Conservation (phyloP, 2,797 vertebrate genomes). For the Discoglossus pictus region DNA sequence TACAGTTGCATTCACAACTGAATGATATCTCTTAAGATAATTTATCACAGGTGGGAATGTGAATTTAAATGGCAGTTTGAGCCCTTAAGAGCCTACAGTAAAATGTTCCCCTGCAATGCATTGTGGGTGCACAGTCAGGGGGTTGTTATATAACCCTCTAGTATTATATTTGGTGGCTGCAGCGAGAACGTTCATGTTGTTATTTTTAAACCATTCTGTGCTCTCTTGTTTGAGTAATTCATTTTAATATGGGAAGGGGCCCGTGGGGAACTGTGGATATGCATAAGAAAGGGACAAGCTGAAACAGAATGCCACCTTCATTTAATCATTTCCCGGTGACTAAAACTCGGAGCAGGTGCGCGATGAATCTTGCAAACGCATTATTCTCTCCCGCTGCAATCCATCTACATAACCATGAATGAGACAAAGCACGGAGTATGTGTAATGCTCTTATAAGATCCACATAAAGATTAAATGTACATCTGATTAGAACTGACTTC, state of each 20-base stretch:
- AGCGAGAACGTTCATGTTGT: constrained; percentile 20
- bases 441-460: constrained; percentile 25
- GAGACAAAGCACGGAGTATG: constrained; percentile 15
- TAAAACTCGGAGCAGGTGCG: constrained; percentile 37
- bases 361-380: constrained; percentile 44
- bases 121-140: constrained; percentile 1
- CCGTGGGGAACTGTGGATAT: constrained; percentile 15
- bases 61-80: too few species aligned
- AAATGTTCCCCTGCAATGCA: too few species aligned
- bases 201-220: constrained; percentile 48
- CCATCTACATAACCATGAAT: constrained; percentile 20
- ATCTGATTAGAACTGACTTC: too few species aligned
- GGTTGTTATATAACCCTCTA: constrained; percentile 30
- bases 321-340: constrained; percentile 43
- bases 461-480: constrained; percentile 26
- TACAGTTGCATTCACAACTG: too few species aligned
- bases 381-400: constrained; percentile 15
- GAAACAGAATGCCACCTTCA: constrained; percentile 45
- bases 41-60: too few species aligned
- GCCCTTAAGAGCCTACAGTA: too few species aligned
- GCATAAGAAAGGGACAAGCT: constrained; percentile 42
- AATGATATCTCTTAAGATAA: too few species aligned
- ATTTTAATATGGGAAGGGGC: constrained; percentile 15
- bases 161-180: constrained; percentile 27
- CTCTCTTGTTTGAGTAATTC: constrained; percentile 40